Conservation (phyloP, 2,888 invertebrate genomes). For the Heliothis peltigera region DNA sequence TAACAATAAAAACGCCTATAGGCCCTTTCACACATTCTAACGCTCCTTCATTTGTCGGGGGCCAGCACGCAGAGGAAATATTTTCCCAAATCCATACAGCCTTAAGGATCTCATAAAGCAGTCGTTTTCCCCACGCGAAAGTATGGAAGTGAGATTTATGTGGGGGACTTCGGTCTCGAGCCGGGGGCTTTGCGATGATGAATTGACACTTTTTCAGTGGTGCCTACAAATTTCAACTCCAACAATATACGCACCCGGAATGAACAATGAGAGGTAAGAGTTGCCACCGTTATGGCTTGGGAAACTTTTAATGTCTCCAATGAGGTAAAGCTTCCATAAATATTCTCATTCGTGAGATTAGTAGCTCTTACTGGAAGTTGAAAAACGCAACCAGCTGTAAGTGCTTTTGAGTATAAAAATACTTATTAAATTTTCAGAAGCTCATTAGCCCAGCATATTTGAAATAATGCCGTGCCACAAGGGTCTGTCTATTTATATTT, state of each 20-base stretch:
- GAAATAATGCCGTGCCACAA: slow-evolving; percentile 44
- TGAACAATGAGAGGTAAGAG: slow-evolving; percentile 86
- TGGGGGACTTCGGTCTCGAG: slow-evolving; percentile 87
- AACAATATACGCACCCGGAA: slow-evolving; percentile 88
- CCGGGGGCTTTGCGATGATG: slow-evolving; percentile 89
- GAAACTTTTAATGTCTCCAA: slow-evolving; percentile 88
- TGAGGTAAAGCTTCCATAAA: slow-evolving; percentile 85
- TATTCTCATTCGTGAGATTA: slow-evolving; percentile 84
- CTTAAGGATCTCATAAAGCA: slow-evolving; percentile 90
- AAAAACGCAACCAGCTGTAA: slow-evolving; percentile 68
- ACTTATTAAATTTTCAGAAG: slow-evolving; percentile 49
- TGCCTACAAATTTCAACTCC: slow-evolving; percentile 88
- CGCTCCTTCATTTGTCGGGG: slow-evolving; percentile 89
- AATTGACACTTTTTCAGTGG: slow-evolving; percentile 89
- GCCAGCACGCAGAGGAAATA: slow-evolving; percentile 89
- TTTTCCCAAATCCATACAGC: slow-evolving; percentile 90
- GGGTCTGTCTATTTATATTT: slow-evolving; percentile 67
- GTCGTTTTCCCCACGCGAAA: slow-evolving; percentile 89
- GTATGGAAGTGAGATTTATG: slow-evolving; percentile 90
- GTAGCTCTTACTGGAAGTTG: slow-evolving; percentile 80
- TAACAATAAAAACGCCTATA: slow-evolving; percentile 88
- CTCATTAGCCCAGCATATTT: slow-evolving; percentile 49
- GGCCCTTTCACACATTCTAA: slow-evolving; percentile 89
- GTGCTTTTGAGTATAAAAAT: slow-evolving; percentile 68
- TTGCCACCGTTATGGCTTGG: slow-evolving; percentile 82